Evolutionary conservation across 1,140 invertebrate species (phyloP), one percentile per base, ranked within the genome.

Genomic region (Phymastichus coffea): DNA sequence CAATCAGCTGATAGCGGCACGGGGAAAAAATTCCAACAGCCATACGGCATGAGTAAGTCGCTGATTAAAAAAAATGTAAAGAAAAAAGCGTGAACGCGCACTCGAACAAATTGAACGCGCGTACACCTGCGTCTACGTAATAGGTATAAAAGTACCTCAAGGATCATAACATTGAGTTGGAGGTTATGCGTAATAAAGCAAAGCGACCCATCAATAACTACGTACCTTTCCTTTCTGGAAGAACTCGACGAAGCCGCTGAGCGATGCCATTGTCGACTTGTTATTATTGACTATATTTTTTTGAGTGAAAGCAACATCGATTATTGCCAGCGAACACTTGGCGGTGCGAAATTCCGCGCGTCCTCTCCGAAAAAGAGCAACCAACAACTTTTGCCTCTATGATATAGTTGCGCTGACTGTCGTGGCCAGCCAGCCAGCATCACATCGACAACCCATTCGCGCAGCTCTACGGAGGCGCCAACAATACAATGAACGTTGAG

Each of bases 151-250:
- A 48, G 20, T 22, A 51, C 17, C 7, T 37, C 38, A 55, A 52
- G 20, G 33, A 12, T 19, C 14, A 33, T 30, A 41, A 55, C n/a
- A 43, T 40, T 19, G 28, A 33, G 17, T 30, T 44, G 40, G 14
- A 55, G 38, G 53, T 55, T 55, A 43, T 55, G 40, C 30, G 7
- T n/a, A 12, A 14, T 3, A 2, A 23, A 37, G 17, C 23, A 49
- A 37, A 28, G 44, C 23, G 8, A 23, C 15, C 9, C 2, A 1
- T 2, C 15, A 8, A 3, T 28, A n/a, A 7, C n/a, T 19, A 15
- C 33, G 79, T 78, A 90, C 89, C 82, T 89, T 91, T 74, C 88
- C 88, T 78, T 91, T 91, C 69, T 91, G 88, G 74, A 92, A 91
- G 72, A 92, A 91, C 63, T 91, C 89, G 38, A 92, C 81, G 70